phyloP scores from a whole-genome alignment of 2,797 vertebrate genomes.

The Spheniscus humboldti region DNA sequence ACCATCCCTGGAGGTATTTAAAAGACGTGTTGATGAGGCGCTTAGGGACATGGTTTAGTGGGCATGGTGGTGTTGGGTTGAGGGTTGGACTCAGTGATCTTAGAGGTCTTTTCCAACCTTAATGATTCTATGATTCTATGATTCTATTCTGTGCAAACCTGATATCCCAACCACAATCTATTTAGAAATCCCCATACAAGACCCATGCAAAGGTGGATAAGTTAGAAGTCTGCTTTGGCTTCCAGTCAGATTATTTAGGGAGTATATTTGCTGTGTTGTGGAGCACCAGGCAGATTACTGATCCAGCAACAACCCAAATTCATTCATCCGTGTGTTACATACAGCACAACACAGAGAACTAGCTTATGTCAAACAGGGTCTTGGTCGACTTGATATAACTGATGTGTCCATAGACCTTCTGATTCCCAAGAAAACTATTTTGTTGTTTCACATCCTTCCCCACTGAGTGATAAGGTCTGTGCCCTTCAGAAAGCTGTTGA shows the following conservation, averaged over 20 bases:
- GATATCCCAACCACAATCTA: background rate
- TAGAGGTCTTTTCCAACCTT: no score
- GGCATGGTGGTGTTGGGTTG: no score
- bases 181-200: background rate
- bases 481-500: background rate
- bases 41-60: no score
- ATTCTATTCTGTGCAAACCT: background rate
- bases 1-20: no score
- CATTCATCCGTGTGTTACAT: accelerated
- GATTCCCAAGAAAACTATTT: background rate
- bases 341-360: background rate
- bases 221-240: background rate
- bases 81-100: no score
- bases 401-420: background rate
- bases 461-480: background rate
- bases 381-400: background rate
- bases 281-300: background rate
- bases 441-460: background rate
- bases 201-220: background rate
- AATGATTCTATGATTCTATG: no score
- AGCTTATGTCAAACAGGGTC: no score
- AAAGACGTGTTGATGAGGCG: no score
- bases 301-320: background rate
- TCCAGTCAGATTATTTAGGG: background rate
- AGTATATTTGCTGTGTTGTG: background rate